Conservation (phyloP, 2,797 vertebrate genomes). For the Trematomus bernacchii region DNA sequence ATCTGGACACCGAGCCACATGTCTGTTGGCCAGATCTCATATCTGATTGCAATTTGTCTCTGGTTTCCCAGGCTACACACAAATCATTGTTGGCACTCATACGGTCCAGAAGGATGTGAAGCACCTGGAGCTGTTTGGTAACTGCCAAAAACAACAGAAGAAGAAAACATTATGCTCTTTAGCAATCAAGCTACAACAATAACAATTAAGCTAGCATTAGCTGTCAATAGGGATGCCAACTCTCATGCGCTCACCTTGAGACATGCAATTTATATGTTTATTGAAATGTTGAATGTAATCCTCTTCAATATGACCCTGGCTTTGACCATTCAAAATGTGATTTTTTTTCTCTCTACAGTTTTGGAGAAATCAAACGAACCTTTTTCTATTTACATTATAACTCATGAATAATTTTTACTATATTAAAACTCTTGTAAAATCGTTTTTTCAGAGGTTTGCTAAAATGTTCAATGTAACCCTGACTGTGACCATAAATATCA, state of each 20-base stretch:
- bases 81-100: neutral
- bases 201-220: neutral
- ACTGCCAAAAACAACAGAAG: neutral
- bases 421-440: no score
- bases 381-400: no score
- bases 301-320: neutral
- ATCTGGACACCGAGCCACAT: neutral
- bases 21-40: neutral
- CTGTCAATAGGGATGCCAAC: neutral
- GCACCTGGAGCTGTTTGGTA: conserved; percentile 2
- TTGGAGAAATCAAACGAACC: no score
- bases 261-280: neutral
- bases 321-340: neutral
- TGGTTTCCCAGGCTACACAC: neutral
- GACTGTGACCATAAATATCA: no score
- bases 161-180: neutral
- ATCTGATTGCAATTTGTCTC: neutral
- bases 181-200: neutral
- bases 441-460: no score
- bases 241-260: neutral
- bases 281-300: neutral
- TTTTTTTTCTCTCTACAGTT: no score
- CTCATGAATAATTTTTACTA: no score
- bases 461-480: no score
- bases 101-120: neutral